Evolutionary conservation across 2,113 vertebrate species (phyloP), one percentile per base, ranked within the genome.

Genomic region (Embiotoca jacksoni): DNA sequence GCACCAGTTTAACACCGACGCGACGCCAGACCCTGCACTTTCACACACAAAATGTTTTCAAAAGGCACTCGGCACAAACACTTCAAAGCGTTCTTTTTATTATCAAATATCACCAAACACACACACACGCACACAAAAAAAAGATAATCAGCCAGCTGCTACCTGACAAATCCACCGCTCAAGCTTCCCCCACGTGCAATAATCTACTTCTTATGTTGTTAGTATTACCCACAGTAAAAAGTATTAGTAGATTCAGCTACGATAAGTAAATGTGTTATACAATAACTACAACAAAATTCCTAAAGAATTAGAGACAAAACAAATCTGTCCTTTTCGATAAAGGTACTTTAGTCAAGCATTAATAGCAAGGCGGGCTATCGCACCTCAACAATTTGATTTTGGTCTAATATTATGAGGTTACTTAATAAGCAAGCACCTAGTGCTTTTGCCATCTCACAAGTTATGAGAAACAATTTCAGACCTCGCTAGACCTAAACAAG

Each of bases 201-300:
- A 50, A 67, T 71, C 78, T 82, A 82, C 37, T 72, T 53, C 62
- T 64, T 54, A 75, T 35, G 14, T 68, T 71, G 52, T 89, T 91
- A 88, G 85, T 82, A 86, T 66, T 54, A 74, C 14, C 5, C 52
- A 81, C 81, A 77, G 37, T 72, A 78, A 71, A 81, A 84, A 73
- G 23, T 16, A 68, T 47, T 70, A 89, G 55, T 89, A 80, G 70
- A 72, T 55, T 80, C 16, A 83, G 32, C 75, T 83, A 89, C 36
- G 70, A 31, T 72, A 66, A 72, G 50, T 84, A 74, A 67, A 2
- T 50, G 54, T 83, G 90, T 93, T 94, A 94, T 92, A 94, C 87
- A 93, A 94, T 94, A 92, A 94, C 93, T 93, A 93, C 91, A 52
- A 78, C 58, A 87, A 61, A 64, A 86, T 86, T 75, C 80, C 88